These are phyloP conservation scores for Ips nitidus DNA, from an alignment of 1,140 invertebrate genomes.

Conservation along the genomic window DNA sequence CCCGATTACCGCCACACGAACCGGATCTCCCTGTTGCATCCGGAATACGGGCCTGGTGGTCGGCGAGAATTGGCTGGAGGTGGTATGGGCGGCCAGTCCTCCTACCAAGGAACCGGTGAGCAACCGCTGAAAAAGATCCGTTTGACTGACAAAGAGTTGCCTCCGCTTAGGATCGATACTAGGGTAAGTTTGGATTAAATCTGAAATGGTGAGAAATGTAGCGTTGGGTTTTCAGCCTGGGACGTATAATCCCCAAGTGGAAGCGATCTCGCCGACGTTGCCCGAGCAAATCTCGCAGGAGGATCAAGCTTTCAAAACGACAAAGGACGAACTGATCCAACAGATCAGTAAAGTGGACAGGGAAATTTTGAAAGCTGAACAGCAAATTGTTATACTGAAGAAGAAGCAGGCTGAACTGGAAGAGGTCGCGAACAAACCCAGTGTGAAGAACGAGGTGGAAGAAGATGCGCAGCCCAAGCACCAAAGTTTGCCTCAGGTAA, in stretches of 20 bases:
- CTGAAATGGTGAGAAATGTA: not conserved
- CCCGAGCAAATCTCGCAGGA: conserved; percentile 80
- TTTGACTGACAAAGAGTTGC: conserved; percentile 61
- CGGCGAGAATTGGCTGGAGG: conserved; percentile 27
- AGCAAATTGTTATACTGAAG: conserved; percentile 78
- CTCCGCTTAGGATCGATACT: conserved; percentile 75
- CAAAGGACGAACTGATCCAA: conserved; percentile 89
- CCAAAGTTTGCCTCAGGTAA: conserved; percentile 61
- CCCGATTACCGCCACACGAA: conserved; percentile 45
- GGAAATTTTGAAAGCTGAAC: conserved; percentile 89
- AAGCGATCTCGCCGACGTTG: conserved; percentile 93
- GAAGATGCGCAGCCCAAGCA: conserved; percentile 72
- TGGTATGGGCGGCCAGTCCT: conserved; percentile 20
- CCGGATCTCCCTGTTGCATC: conserved; percentile 46
- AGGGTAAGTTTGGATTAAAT: too few species aligned
- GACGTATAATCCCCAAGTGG: conserved; percentile 87
- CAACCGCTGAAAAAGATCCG: conserved; percentile 78
- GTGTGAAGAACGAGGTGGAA: conserved; percentile 58
- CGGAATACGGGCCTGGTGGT: conserved; percentile 45
- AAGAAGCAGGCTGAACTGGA: conserved; percentile 88
- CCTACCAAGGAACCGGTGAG: conserved; percentile 27
- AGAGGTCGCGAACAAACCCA: conserved; percentile 76
- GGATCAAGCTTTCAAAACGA: conserved; percentile 75
- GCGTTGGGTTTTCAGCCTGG: conserved; percentile 39
- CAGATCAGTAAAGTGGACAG: conserved; percentile 90